phyloP scores from a whole-genome alignment of 1,140 invertebrate genomes.

The Bombyx mandarina region DNA sequence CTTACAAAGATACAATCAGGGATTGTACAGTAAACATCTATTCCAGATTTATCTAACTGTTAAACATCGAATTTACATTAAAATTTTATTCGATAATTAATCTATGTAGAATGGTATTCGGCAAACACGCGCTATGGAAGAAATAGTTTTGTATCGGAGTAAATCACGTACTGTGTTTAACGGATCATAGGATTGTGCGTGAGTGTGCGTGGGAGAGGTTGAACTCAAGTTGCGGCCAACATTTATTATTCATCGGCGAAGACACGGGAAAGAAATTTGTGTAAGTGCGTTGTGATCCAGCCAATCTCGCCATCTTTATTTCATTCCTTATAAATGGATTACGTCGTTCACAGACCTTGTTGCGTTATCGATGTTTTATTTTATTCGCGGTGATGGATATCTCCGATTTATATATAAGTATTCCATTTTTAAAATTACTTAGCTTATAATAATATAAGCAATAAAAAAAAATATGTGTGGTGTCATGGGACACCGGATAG shows the following conservation, averaged over 20 bases:
- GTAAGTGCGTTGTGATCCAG: slow-evolving; percentile 63
- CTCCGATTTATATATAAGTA: neutral
- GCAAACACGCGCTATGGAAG: slow-evolving; percentile 7
- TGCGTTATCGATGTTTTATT: slow-evolving; percentile 42
- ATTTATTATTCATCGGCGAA: slow-evolving; percentile 65
- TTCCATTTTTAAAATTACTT: neutral
- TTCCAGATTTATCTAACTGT: too few species aligned
- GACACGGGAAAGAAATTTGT: slow-evolving; percentile 64
- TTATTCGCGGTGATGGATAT: slow-evolving; percentile 6
- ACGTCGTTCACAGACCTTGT: slow-evolving; percentile 48
- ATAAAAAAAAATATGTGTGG: too few species aligned
- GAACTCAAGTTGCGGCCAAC: slow-evolving; percentile 29
- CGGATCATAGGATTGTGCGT: slow-evolving; percentile 7
- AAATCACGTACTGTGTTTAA: slow-evolving; percentile 15
- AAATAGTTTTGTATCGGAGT: slow-evolving; percentile 14
- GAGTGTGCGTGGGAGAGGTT: slow-evolving; percentile 19
- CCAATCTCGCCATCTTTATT: slow-evolving; percentile 64
- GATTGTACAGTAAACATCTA: neutral
- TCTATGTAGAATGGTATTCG: slow-evolving; percentile 11
- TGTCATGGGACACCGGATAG: too few species aligned
- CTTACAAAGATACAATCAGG: neutral
- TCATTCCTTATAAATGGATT: slow-evolving; percentile 64
- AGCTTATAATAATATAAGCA: too few species aligned
- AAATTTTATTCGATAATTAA: slow-evolving; percentile 11
- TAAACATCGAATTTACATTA: too few species aligned